phyloP scores from a whole-genome alignment of 2,888 invertebrate species.

The Chymomyza caudatula region DNA sequence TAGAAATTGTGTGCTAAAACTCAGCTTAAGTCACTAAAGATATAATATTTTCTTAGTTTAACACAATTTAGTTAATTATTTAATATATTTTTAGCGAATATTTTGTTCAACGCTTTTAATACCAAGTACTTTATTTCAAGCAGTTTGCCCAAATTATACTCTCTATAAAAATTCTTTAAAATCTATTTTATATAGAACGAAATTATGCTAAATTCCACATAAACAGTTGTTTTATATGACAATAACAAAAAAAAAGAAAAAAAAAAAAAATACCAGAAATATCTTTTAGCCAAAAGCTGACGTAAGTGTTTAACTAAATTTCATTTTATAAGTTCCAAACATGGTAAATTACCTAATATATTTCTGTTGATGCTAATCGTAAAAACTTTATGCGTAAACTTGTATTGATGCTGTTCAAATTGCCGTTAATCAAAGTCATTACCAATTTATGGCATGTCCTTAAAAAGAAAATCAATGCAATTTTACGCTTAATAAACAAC shows the following conservation, averaged over 20 bases:
- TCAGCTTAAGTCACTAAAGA: conserved; percentile 43
- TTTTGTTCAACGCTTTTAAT: conserved; percentile 52
- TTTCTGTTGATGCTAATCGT: conserved; percentile 31
- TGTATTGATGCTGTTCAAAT: conserved; percentile 43
- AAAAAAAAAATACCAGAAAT: conserved; percentile 25
- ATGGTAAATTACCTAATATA: conserved; percentile 38
- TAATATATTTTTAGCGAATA: conserved; percentile 24
- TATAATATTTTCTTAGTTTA: conserved; percentile 28
- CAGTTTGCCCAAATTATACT: conserved; percentile 46
- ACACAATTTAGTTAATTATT: conserved; percentile 29
- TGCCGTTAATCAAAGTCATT: conserved; percentile 11
- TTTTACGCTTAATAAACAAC: conserved; percentile 47
- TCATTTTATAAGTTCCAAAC: conserved; percentile 56
- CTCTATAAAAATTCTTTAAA: conserved; percentile 39
- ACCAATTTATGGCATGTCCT: conserved; percentile 20
- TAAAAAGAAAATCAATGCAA: conserved; percentile 48
- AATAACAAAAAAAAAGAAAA: conserved; percentile 20
- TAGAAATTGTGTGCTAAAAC: background rate
- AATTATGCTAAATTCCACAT: conserved; percentile 67
- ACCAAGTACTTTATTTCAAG: conserved; percentile 51
- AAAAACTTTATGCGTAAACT: conserved; percentile 45
- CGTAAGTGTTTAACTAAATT: conserved; percentile 72
- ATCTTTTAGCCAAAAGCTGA: conserved; percentile 62
- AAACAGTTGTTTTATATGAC: conserved; percentile 22
- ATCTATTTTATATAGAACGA: conserved; percentile 70